phyloP scores from a whole-genome alignment of 2,113 vertebrate species.

The Carollia perspicillata region DNA sequence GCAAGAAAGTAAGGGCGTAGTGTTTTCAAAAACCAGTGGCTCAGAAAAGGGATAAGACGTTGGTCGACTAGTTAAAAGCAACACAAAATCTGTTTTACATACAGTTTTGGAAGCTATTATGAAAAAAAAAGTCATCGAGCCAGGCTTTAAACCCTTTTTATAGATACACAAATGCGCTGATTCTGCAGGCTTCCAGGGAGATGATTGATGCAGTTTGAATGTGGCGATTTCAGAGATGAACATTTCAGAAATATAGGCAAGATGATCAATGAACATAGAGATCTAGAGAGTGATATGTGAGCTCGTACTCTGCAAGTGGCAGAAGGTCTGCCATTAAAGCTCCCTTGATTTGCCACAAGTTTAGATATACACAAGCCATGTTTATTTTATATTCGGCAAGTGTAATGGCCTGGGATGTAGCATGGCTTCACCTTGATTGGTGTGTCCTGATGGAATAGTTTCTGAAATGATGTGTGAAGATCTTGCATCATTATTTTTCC shows the following conservation, averaged over 20 bases:
- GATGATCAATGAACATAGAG: not conserved
- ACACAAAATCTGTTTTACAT: not conserved
- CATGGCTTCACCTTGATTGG: not conserved
- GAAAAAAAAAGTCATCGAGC: not conserved
- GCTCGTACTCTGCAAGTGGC: not conserved
- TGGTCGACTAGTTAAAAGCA: not conserved
- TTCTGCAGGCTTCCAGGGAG: not conserved
- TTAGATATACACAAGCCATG: not conserved
- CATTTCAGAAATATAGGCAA: not conserved
- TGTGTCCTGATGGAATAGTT: conserved; percentile 23
- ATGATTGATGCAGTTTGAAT: not conserved
- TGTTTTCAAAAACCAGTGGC: not conserved
- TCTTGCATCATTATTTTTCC: conserved; percentile 51
- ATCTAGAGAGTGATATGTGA: not conserved
- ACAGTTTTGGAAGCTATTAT: not conserved
- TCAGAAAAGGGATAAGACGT: not conserved
- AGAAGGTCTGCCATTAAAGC: not conserved
- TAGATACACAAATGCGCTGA: not conserved
- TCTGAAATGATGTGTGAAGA: conserved; percentile 54
- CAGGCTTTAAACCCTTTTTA: not conserved
- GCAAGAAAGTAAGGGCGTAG: not conserved
- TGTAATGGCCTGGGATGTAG: not conserved
- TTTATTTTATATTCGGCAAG: conserved; percentile 43
- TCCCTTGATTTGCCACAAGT: not conserved
- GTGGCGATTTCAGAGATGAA: not conserved